Evolutionary conservation across 2,888 invertebrate species (phyloP).

Genomic region (Zygogramma bicolorata): DNA sequence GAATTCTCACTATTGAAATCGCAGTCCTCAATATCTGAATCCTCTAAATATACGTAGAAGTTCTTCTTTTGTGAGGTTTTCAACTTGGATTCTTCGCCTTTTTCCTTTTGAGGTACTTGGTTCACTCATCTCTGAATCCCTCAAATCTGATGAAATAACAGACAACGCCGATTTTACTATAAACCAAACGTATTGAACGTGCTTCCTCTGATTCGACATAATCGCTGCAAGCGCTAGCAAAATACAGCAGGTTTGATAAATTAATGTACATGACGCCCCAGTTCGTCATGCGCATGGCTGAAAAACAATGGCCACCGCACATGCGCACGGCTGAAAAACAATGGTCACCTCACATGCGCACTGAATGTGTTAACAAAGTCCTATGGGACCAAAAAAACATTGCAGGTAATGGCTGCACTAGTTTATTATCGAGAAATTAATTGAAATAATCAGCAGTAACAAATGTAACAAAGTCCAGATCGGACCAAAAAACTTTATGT

Average conservation of each 20-base stretch:
- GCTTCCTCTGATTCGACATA: not conserved
- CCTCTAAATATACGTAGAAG: not conserved
- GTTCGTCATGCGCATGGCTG: not conserved
- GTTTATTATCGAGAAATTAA: no score
- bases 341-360: no score
- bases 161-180: constrained; percentile 4
- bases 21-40: not conserved
- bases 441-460: no score
- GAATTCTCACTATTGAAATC: not conserved
- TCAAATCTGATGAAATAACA: constrained; percentile 6
- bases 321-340: no score
- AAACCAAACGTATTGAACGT: not conserved
- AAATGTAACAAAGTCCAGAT: no score
- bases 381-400: no score
- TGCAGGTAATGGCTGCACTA: no score
- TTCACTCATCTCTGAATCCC: constrained; percentile 2
- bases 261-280: not conserved
- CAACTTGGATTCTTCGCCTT: not conserved
- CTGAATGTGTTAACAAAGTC: not conserved
- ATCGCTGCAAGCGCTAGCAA: not conserved
- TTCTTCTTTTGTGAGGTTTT: not conserved
- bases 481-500: no score
- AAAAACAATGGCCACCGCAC: not conserved
- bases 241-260: not conserved
- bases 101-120: not conserved